Evolutionary conservation across 1,140 invertebrate genomes (phyloP).

Genomic region (Nephila pilipes): DNA sequence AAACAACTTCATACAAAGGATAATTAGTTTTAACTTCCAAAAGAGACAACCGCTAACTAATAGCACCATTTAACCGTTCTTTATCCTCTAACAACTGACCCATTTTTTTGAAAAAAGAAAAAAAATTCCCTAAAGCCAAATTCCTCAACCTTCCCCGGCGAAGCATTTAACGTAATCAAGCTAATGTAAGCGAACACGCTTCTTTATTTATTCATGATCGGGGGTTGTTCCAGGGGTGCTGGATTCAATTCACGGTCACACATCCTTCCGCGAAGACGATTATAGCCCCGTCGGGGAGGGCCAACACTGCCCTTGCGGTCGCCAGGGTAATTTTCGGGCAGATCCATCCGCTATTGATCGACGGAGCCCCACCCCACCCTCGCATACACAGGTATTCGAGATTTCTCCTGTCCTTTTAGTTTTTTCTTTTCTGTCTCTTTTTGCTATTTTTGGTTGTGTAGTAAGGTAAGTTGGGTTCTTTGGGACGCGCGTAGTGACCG

Average conservation of each 20-base stretch:
- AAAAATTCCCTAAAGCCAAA: too few relatives aligned
- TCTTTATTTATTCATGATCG: background rate
- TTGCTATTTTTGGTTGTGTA: constrained; percentile 2
- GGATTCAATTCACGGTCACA: constrained; percentile 23
- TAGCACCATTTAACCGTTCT: too few relatives aligned
- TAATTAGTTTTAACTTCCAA: too few relatives aligned
- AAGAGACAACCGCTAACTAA: too few relatives aligned
- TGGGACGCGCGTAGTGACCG: background rate
- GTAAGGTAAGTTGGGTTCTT: background rate
- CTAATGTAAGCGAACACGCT: constrained; percentile 24
- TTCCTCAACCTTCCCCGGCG: too few relatives aligned
- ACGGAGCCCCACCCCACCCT: background rate
- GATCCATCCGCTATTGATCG: constrained; percentile 57
- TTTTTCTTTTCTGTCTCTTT: background rate
- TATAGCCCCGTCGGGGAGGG: background rate
- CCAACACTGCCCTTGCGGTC: background rate
- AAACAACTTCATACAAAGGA: too few relatives aligned
- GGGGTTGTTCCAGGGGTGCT: background rate
- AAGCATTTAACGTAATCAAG: constrained; percentile 12
- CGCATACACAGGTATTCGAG: constrained; percentile 44
- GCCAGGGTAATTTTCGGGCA: constrained; percentile 34
- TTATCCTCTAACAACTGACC: too few relatives aligned
- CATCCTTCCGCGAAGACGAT: constrained; percentile 23
- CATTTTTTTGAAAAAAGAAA: too few relatives aligned
- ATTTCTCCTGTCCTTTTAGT: background rate